Conservation (phyloP, 1,140 invertebrate species). For the Drosophila pruinosa region DNA sequence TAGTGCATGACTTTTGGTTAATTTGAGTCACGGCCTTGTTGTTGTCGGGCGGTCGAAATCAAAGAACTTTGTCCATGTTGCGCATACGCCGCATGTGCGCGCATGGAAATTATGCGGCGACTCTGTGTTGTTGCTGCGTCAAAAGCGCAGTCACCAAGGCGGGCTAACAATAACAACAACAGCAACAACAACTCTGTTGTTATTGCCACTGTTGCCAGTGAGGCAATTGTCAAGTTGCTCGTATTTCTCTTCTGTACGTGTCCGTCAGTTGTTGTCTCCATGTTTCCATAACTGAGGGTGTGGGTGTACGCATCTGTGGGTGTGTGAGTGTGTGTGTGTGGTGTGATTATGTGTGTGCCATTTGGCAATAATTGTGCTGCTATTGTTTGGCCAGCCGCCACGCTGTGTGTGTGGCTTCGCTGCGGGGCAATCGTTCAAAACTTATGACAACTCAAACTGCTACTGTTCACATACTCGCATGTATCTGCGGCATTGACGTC, state of each 20-base stretch:
- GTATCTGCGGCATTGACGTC: conserved; percentile 41
- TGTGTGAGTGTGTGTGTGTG: conserved; percentile 22
- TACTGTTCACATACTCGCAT: conserved; percentile 62
- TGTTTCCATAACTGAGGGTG: conserved; percentile 50
- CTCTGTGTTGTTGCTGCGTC: conserved; percentile 32
- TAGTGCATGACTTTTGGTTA: conserved; percentile 71
- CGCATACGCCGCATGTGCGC: conserved; percentile 72
- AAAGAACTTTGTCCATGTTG: conserved; percentile 69
- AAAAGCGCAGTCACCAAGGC: conserved; percentile 49
- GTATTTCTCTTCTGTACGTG: conserved; percentile 33
- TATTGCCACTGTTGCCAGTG: conserved; percentile 42
- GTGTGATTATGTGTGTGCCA: conserved; percentile 46
- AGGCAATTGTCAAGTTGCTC: conserved; percentile 38
- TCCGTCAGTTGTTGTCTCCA: conserved; percentile 3
- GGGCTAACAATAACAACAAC: conserved; percentile 10
- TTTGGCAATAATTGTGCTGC: conserved; percentile 76
- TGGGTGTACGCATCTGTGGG: conserved; percentile 19
- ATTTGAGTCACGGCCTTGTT: conserved; percentile 34
- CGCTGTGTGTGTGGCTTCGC: conserved; percentile 76
- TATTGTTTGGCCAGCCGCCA: conserved; percentile 64
- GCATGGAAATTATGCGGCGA: conserved; percentile 59
- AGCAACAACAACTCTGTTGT: conserved; percentile 27
- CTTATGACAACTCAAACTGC: conserved; percentile 76
- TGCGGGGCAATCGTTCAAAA: conserved; percentile 76
- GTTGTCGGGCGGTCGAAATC: conserved; percentile 53